These are phyloP conservation scores for Mythimna albipuncta DNA, from an alignment of 2,888 invertebrate genomes.

Conservation along the genomic window DNA sequence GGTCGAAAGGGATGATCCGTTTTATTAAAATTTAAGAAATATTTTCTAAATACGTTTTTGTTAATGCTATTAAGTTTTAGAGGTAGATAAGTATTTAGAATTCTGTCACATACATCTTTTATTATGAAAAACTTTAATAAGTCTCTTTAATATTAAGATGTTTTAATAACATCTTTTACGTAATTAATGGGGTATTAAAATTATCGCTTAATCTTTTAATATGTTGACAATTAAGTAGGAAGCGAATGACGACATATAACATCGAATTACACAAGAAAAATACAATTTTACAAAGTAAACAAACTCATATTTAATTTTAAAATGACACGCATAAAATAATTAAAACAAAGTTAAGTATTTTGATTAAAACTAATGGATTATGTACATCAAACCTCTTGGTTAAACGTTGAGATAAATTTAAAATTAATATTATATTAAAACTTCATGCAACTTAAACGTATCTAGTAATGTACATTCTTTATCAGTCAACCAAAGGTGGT, in stretches of 20 bases:
- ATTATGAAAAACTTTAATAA: not conserved
- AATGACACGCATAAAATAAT: not conserved
- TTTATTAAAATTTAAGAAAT: not conserved
- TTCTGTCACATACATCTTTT: not conserved
- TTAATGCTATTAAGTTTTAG: not conserved
- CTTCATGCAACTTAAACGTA: too few species aligned
- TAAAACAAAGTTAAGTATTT: conserved; percentile 23
- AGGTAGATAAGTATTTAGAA: conserved; percentile 6
- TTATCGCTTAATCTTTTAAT: conserved; percentile 33
- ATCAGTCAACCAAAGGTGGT: too few species aligned
- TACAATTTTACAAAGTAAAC: not conserved
- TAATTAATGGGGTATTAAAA: conserved; percentile 10
- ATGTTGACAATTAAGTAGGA: conserved; percentile 28
- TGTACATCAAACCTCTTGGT: not conserved
- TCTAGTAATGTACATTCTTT: too few species aligned
- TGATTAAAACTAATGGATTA: conserved; percentile 23
- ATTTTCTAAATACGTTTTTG: not conserved
- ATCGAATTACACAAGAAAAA: conserved; percentile 8
- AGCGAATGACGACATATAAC: conserved; percentile 25
- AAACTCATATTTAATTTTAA: not conserved
- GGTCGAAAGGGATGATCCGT: too few species aligned
- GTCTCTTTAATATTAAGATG: not conserved
- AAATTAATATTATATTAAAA: too few species aligned
- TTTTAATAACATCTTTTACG: conserved; percentile 13
- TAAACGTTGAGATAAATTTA: too few species aligned